phyloP scores from a whole-genome alignment of 2,113 vertebrate species.

The Furnarius figulus region DNA sequence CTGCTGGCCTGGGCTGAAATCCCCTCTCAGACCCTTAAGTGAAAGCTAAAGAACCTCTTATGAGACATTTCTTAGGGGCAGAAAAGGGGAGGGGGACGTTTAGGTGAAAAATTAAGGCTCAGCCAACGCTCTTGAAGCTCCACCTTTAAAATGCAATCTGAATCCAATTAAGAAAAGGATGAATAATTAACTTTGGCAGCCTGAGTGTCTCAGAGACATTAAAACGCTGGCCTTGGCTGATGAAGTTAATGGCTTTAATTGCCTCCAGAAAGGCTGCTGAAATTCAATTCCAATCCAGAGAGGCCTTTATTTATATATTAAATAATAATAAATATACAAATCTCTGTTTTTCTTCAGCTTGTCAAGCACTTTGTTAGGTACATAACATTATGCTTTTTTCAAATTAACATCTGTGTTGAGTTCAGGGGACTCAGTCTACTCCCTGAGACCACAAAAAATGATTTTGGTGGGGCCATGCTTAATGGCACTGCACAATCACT shows the following conservation, averaged over 20 bases:
- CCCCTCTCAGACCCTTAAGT: neutral
- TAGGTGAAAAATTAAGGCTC: neutral
- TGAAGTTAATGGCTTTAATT: constrained; percentile 66
- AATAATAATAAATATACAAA: constrained; percentile 52
- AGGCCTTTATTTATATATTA: constrained; percentile 43
- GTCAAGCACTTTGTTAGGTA: constrained; percentile 43
- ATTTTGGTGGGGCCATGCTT: neutral
- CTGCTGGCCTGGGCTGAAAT: neutral
- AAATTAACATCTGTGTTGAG: neutral
- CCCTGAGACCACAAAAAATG: neutral
- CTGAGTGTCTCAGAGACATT: constrained; percentile 43
- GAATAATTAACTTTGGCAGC: constrained; percentile 67
- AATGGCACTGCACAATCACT: neutral
- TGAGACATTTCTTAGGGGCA: neutral
- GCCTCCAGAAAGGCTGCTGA: constrained; percentile 62
- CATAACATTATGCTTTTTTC: neutral
- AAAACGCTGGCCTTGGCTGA: constrained; percentile 39
- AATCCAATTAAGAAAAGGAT: constrained; percentile 52
- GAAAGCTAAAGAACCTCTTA: neutral
- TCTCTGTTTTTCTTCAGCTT: constrained; percentile 35
- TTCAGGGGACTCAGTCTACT: neutral
- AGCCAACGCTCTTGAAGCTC: neutral
- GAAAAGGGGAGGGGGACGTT: neutral
- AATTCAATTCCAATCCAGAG: constrained; percentile 47
- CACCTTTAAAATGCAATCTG: constrained; percentile 59